Evolutionary conservation across 2,888 invertebrate genomes (phyloP).

Genomic region (Caprella mutica): DNA sequence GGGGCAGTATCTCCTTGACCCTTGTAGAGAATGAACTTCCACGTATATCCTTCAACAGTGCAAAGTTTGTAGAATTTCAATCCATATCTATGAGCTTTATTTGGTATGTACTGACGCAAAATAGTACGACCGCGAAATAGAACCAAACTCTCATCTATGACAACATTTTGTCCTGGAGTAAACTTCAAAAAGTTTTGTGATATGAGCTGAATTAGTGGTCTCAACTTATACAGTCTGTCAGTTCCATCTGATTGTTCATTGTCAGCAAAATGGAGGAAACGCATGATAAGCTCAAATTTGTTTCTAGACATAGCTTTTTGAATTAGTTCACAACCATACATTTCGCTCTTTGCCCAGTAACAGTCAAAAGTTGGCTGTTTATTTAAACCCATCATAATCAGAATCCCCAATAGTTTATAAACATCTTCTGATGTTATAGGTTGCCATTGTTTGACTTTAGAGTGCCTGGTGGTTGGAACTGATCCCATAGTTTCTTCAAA

Average conservation of each 20-base stretch:
- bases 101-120: neutral
- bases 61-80: conserved; percentile 1
- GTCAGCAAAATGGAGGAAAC: neutral
- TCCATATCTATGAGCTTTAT: neutral
- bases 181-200: neutral
- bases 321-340: neutral
- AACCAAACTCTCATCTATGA: conserved; percentile 1
- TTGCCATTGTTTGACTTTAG: neutral
- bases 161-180: neutral
- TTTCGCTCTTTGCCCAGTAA: conserved; percentile 1
- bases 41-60: neutral
- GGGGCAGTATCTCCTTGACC: neutral
- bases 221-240: neutral
- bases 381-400: neutral
- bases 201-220: neutral
- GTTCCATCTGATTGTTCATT: neutral
- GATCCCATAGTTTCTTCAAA: neutral
- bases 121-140: neutral
- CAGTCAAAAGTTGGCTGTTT: neutral
- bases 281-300: neutral
- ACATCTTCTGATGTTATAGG: neutral
- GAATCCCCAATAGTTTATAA: neutral
- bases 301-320: neutral
- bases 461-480: neutral
- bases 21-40: neutral